Percentiles rank a stretch among this genome's conserved stretches.
Conservation (phyloP, 2,888 invertebrate genomes). For the Polyommatus icarus region DNA sequence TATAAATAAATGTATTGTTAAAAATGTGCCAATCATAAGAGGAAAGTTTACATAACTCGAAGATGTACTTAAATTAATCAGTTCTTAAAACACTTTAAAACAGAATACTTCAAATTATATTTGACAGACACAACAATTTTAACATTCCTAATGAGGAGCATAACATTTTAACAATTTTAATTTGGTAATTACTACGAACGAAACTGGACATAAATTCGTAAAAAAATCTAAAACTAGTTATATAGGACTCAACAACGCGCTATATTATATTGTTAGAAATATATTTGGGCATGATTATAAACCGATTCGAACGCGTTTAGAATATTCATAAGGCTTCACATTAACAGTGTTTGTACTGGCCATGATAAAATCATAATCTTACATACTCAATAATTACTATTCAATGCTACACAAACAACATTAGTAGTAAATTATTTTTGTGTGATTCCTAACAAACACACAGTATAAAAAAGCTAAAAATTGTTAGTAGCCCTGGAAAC, state of each 20-base stretch:
- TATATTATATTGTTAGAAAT: background rate
- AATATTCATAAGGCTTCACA: conserved; percentile 16
- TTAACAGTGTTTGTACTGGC: background rate
- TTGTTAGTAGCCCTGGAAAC: background rate
- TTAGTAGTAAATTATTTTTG: background rate
- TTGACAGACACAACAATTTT: conserved; percentile 7
- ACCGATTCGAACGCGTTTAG: background rate
- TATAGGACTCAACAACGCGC: background rate
- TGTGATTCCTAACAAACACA: conserved; percentile 2
- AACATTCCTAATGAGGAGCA: background rate
- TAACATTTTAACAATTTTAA: background rate
- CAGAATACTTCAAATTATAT: background rate
- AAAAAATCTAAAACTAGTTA: background rate
- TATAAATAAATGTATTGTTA: background rate
- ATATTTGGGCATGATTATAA: background rate
- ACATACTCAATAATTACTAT: background rate
- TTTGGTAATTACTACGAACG: background rate
- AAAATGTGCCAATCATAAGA: background rate
- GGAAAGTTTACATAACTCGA: background rate
- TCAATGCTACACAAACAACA: background rate
- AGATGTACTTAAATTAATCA: conserved; percentile 7
- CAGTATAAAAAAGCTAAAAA: background rate
- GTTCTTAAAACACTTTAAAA: background rate
- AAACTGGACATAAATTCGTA: conserved; percentile 11
- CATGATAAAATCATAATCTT: background rate